Percentiles rank a stretch among this genome's conserved stretches.
Evolutionary conservation across 2,797 vertebrate genomes (phyloP).

Genomic region (Phataginus tricuspis): DNA sequence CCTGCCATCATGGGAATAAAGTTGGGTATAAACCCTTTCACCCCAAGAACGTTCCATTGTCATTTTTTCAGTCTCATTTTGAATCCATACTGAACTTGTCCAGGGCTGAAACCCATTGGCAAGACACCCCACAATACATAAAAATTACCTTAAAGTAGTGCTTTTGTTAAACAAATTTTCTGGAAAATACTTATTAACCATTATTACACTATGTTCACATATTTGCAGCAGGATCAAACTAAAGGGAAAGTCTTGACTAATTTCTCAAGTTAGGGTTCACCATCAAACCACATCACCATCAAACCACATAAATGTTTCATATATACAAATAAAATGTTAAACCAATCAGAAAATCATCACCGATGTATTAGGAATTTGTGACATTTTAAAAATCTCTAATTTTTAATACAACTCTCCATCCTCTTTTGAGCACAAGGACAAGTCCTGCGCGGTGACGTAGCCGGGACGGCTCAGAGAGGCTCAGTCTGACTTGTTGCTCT

Average conservation of each 20-base stretch:
- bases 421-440: neutral
- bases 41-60: too few relatives aligned
- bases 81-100: too few relatives aligned
- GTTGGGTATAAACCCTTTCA: too few relatives aligned
- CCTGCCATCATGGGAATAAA: too few relatives aligned
- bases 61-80: too few relatives aligned
- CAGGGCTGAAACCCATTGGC: too few relatives aligned
- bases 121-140: neutral
- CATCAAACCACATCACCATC: neutral
- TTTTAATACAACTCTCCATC: neutral
- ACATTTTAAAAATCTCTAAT: neutral
- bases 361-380: neutral
- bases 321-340: neutral
- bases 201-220: neutral
- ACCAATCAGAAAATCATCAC: neutral
- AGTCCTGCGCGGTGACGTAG: neutral
- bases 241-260: neutral
- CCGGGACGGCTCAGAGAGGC: slow-evolving; percentile 30
- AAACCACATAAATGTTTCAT: neutral
- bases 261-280: slow-evolving; percentile 10
- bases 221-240: neutral
- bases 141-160: neutral
- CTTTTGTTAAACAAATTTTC: neutral
- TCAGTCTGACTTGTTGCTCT: slow-evolving; percentile 70
- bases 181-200: neutral